A percentile compares a stretch with the other conserved stretches of the same genome.
Evolutionary conservation across 2,113 vertebrate genomes (phyloP).

Genomic region (Periophthalmus modestus): DNA sequence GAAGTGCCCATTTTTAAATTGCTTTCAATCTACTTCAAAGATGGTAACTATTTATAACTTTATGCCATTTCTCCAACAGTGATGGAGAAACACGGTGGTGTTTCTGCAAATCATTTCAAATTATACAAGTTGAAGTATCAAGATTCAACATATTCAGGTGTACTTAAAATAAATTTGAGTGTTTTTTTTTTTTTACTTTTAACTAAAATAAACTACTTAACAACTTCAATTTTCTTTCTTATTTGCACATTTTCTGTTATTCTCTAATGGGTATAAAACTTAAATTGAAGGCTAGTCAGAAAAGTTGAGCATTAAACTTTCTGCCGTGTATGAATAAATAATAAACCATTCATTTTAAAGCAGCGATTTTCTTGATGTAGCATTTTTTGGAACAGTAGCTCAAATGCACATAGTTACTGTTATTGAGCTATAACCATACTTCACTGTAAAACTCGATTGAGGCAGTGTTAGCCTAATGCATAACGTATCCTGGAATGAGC

Average conservation of each 20-base stretch:
- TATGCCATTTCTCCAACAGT: neutral
- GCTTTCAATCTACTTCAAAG: neutral
- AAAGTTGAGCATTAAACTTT: neutral
- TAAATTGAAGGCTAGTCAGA: neutral
- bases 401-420: neutral
- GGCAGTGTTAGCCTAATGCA: neutral
- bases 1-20: too few relatives aligned
- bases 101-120: too few relatives aligned
- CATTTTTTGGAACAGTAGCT: neutral
- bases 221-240: neutral
- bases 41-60: neutral
- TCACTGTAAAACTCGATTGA: neutral
- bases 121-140: neutral
- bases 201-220: neutral
- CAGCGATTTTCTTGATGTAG: neutral
- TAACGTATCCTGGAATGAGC: neutral
- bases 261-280: neutral
- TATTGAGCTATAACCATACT: neutral
- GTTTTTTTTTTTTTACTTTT: neutral
- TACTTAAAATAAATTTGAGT: too few relatives aligned
- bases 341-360: neutral
- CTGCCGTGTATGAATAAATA: neutral
- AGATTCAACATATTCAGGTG: neutral
- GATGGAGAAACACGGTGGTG: too few relatives aligned
- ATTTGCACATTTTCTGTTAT: neutral